Evolutionary conservation across 2,113 vertebrate species (phyloP).

Genomic region (Ovis aries): DNA sequence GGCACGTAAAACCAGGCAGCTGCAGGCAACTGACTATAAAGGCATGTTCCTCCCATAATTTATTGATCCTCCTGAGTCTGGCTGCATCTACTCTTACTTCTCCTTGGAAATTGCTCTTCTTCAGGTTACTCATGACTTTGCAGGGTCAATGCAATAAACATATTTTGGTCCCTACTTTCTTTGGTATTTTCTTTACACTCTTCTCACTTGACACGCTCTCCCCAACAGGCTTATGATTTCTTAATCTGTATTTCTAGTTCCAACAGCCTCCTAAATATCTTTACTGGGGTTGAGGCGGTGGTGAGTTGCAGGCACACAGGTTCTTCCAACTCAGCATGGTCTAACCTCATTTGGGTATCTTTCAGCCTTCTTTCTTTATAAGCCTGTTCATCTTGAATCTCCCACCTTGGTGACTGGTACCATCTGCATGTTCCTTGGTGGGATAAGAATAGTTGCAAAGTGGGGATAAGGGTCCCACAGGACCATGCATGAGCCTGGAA

Average conservation of each 20-base stretch:
- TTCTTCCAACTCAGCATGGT: background rate
- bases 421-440: background rate
- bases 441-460: background rate
- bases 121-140: background rate
- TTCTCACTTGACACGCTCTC: background rate
- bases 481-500: background rate
- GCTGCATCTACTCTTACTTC: background rate
- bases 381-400: background rate
- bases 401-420: background rate
- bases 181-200: background rate
- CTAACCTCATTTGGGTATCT: background rate
- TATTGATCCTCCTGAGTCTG: background rate
- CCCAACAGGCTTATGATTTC: background rate
- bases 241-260: background rate
- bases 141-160: background rate
- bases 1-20: background rate
- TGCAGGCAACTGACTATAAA: background rate
- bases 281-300: too few relatives aligned
- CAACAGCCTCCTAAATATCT: background rate
- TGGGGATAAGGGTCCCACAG: background rate
- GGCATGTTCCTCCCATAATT: background rate
- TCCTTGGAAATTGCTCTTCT: background rate
- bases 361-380: constrained; percentile 1
- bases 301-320: background rate
- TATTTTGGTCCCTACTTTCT: background rate